A percentile compares a stretch with the other conserved stretches of the same genome.
These are phyloP conservation scores for Clarias pachynema DNA, from an alignment of 2,797 vertebrate species.

Conservation along the genomic window DNA sequence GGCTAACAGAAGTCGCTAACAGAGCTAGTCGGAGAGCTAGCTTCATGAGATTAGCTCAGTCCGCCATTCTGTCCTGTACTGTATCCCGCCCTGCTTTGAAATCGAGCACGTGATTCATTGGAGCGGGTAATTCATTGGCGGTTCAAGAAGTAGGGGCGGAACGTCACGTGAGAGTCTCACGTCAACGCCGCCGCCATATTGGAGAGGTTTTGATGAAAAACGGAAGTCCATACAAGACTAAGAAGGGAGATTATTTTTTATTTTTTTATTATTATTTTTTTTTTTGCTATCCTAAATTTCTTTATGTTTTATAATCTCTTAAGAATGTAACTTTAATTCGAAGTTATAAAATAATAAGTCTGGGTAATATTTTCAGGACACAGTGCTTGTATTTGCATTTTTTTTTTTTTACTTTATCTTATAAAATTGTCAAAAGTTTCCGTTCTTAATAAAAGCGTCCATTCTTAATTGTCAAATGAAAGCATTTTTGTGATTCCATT, in stretches of 20 bases:
- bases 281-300: no score
- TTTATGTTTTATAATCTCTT: neutral
- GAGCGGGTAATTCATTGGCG: neutral
- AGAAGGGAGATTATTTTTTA: no score
- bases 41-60: neutral
- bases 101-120: neutral
- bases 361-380: neutral
- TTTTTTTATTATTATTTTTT: no score
- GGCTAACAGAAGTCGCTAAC: no score
- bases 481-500: neutral
- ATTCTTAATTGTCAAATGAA: neutral
- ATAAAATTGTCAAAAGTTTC: neutral
- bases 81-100: slow-evolving; percentile 22
- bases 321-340: neutral
- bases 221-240: no score
- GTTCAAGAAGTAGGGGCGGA: neutral
- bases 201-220: neutral
- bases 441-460: neutral
- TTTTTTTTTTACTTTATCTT: neutral
- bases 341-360: neutral
- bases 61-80: neutral
- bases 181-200: neutral
- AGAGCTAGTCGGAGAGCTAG: neutral
- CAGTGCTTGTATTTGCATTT: neutral
- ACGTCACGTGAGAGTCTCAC: neutral